Base-by-base conservation (phyloP, 1,140 invertebrate species). In the Bathynomus jamesi region DNA sequence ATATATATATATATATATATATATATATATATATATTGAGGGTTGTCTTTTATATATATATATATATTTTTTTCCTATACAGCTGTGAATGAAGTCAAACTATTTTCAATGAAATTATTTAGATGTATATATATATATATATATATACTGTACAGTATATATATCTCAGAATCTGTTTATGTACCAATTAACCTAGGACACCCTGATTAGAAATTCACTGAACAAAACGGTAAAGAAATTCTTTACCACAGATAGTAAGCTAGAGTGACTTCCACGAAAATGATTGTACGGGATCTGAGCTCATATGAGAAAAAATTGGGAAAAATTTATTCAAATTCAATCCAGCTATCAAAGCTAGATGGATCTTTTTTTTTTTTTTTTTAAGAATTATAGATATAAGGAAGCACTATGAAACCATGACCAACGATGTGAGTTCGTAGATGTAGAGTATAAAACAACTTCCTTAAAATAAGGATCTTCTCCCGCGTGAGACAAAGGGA, bases 1-100 rank as follows among this genome's bases (percentile, higher is more conserved):
- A 53, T 53, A 53, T 53, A 53, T 53, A 53, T 53, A 53, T 53
- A 53, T 53, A 53, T 53, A 53, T 53, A 53, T 53, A 53, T 53
- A 53, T 53, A 53, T 53, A 53, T 53, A 53, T 53, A 53, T 53
- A 53, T 53, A 53, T 53, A 53, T n/a, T n/a, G n/a, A n/a, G n/a
- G n/a, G n/a, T n/a, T n/a, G n/a, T n/a, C n/a, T n/a, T n/a, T n/a
- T 53, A 53, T 53, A 53, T 53, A 53, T 53, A 53, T 53, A 53
- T 53, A 53, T 53, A 53, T 53, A 53, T 53, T 17, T 53, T 17
- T 53, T 17, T 53, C 13, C 17, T 40, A 40, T 40, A 40, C 17
- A 17, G 21, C n/a, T n/a, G n/a, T n/a, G n/a, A n/a, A n/a, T n/a
- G n/a, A n/a, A n/a, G n/a, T n/a, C n/a, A n/a, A n/a, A n/a, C n/a